Conservation (phyloP, 2,888 invertebrate species). For the Lasioglossum pauxillum region DNA sequence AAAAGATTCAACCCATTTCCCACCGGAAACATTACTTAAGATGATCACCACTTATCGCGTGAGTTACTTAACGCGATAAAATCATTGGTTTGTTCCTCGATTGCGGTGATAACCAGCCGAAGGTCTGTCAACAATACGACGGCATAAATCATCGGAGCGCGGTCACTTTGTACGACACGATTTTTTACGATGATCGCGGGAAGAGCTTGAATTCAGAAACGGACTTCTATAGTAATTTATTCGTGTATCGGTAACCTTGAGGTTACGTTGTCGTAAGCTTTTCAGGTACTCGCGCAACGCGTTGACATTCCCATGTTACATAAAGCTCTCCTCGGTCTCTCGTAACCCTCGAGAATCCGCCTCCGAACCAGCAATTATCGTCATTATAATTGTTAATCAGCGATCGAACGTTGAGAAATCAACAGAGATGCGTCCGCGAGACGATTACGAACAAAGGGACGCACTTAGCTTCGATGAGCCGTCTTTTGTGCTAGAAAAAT, state of each 20-base stretch:
- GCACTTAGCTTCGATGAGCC: background rate
- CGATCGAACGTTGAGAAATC: background rate
- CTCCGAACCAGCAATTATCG: background rate
- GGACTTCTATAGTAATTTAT: constrained; percentile 9
- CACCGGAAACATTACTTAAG: background rate
- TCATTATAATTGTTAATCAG: constrained; percentile 21
- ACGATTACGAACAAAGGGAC: background rate
- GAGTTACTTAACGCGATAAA: background rate
- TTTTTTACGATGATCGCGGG: background rate
- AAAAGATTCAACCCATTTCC: background rate
- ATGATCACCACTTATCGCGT: background rate
- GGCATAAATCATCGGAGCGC: background rate
- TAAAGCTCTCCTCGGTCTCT: constrained; percentile 18
- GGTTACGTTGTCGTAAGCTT: background rate
- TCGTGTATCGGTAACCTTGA: constrained; percentile 18
- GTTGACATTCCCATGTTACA: constrained; percentile 24
- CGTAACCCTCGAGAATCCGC: constrained; percentile 7
- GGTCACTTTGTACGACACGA: background rate
- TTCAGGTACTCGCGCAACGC: constrained; percentile 3
- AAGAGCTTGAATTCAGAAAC: background rate
- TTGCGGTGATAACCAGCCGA: background rate
- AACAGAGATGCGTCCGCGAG: background rate
- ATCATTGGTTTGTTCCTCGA: background rate
- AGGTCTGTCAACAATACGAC: background rate
- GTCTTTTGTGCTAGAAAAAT: background rate